These are phyloP conservation scores for Drosophila pseudotalamancana DNA, from an alignment of 2,888 invertebrate species.

Conservation along the genomic window DNA sequence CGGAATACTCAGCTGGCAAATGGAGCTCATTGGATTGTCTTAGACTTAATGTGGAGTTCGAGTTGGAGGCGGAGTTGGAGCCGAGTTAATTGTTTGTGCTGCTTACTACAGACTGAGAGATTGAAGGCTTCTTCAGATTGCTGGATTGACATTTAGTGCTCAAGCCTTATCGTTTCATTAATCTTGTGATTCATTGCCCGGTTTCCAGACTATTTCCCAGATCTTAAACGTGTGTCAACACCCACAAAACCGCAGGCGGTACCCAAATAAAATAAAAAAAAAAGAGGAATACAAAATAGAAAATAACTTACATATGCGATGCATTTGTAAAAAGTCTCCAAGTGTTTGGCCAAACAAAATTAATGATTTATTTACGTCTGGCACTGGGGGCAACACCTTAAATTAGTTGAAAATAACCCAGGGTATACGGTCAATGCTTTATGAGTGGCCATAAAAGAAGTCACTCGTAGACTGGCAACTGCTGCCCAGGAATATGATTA, in stretches of 20 bases:
- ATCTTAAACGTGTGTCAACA: constrained; percentile 75
- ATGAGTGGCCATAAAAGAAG: constrained; percentile 57
- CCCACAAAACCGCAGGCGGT: constrained; percentile 79
- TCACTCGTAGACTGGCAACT: constrained; percentile 41
- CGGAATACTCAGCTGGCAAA: constrained; percentile 42
- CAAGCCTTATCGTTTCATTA: constrained; percentile 57
- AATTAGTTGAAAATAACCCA: constrained; percentile 63
- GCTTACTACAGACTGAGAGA: constrained; percentile 2
- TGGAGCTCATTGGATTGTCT: constrained; percentile 16
- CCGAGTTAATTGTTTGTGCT: constrained; percentile 63
- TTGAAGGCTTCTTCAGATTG: constrained; percentile 58
- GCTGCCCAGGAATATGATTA: constrained; percentile 68
- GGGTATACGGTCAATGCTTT: constrained; percentile 33
- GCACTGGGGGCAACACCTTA: constrained; percentile 74
- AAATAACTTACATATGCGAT: constrained; percentile 3
- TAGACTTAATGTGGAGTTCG: neutral
- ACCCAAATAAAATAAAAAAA: neutral
- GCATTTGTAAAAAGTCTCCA: constrained; percentile 40
- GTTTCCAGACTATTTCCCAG: constrained; percentile 17
- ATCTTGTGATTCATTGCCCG: constrained; percentile 64
- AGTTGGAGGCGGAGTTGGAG: constrained; percentile 9
- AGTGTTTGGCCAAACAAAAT: constrained; percentile 32
- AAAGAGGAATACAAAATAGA: neutral
- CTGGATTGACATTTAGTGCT: constrained; percentile 64
- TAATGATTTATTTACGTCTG: constrained; percentile 74